These are phyloP conservation scores for Brachionus angularis DNA, from an alignment of 1,140 invertebrate genomes.

Conservation along the genomic window DNA sequence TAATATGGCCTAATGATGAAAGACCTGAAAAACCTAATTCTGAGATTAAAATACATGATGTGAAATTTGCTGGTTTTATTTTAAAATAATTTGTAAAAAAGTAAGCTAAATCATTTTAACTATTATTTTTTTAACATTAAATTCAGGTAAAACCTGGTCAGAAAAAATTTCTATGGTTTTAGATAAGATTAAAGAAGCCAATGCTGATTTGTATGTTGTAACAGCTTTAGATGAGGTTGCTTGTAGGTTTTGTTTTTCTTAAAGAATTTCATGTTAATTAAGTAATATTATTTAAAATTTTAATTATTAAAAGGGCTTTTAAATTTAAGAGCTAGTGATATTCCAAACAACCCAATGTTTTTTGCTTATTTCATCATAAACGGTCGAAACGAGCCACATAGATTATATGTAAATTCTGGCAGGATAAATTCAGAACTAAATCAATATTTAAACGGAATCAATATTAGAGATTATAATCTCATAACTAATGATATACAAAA, in stretches of 20 bases:
- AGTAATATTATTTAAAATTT: too few relatives aligned
- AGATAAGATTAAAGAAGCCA: constrained; percentile 58
- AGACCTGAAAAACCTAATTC: constrained; percentile 48
- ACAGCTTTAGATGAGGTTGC: constrained; percentile 85
- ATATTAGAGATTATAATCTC: background rate
- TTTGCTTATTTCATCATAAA: constrained; percentile 81
- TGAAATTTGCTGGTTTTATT: constrained; percentile 49
- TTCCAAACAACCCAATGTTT: constrained; percentile 93
- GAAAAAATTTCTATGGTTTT: constrained; percentile 49
- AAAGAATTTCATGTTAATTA: background rate
- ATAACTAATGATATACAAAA: background rate
- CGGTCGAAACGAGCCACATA: background rate
- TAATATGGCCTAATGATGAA: constrained; percentile 48
- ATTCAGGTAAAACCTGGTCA: constrained; percentile 46
- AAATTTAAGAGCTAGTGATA: constrained; percentile 88
- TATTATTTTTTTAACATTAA: background rate
- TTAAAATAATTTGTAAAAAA: background rate
- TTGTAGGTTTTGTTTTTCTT: constrained; percentile 60
- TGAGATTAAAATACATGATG: constrained; percentile 48
- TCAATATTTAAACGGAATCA: background rate
- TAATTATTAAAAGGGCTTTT: constrained; percentile 66
- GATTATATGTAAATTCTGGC: background rate
- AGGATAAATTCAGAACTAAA: background rate
- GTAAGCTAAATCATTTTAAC: too few relatives aligned
- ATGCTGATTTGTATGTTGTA: constrained; percentile 67